Evolutionary conservation across 2,888 invertebrate species (phyloP).

Genomic region (Meghimatium bilineatum): DNA sequence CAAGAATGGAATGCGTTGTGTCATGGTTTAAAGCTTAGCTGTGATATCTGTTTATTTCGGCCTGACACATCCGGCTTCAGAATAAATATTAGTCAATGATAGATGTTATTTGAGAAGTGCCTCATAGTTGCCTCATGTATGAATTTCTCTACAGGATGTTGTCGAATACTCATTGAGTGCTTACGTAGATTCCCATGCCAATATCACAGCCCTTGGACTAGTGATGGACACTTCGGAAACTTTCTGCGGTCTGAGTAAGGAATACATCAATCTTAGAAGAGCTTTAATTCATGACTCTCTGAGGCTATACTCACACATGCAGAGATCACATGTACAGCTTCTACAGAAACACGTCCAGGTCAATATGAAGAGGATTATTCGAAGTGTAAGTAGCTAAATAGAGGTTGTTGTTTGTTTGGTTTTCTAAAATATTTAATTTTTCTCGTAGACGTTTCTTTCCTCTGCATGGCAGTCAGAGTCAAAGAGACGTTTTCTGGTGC

Average conservation of each 20-base stretch:
- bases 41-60: no score
- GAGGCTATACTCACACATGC: slow-evolving; percentile 47
- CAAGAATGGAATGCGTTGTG: no score
- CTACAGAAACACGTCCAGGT: neutral
- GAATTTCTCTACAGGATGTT: neutral
- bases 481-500: neutral
- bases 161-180: slow-evolving; percentile 61
- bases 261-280: slow-evolving; percentile 59
- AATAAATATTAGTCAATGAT: no score
- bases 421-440: neutral
- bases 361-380: slow-evolving; percentile 53
- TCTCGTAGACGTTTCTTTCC: no score
- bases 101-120: no score
- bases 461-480: neutral
- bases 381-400: slow-evolving; percentile 47
- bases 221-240: slow-evolving; percentile 63
- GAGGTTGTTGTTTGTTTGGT: neutral
- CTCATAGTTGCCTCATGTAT: no score
- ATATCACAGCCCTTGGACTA: slow-evolving; percentile 66
- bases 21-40: no score
- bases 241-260: slow-evolving; percentile 61
- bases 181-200: slow-evolving; percentile 67
- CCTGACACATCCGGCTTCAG: no score
- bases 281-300: slow-evolving; percentile 65
- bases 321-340: neutral